phyloP scores from a whole-genome alignment of 2,797 vertebrate species.

The Dallia pectoralis region DNA sequence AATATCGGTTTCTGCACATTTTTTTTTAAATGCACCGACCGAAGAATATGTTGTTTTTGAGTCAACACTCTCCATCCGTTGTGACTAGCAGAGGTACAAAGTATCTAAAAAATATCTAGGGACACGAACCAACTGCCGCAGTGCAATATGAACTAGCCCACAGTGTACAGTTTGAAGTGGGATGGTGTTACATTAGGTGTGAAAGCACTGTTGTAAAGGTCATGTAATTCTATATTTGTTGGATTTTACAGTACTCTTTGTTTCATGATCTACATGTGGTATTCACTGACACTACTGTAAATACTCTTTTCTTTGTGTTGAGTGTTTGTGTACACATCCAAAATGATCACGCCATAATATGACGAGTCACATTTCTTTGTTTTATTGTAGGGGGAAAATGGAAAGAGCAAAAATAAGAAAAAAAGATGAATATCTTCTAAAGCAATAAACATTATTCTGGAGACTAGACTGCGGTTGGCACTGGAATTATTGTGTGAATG shows the following conservation, averaged over 20 bases:
- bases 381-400: slow-evolving; percentile 77
- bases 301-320: slow-evolving; percentile 74
- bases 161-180: slow-evolving; percentile 65
- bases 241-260: slow-evolving; percentile 62
- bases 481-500: slow-evolving; percentile 38
- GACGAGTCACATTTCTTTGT: slow-evolving; percentile 70
- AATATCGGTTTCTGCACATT: slow-evolving; percentile 70
- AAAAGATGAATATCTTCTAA: slow-evolving; percentile 78
- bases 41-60: slow-evolving; percentile 65
- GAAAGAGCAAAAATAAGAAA: slow-evolving; percentile 68
- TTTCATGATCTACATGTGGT: slow-evolving; percentile 54
- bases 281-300: slow-evolving; percentile 70
- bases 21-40: slow-evolving; percentile 38
- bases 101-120: slow-evolving; percentile 34
- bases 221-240: slow-evolving; percentile 72
- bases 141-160: slow-evolving; percentile 47
- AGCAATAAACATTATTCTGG: slow-evolving; percentile 86
- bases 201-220: slow-evolving; percentile 73
- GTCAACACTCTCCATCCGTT: slow-evolving; percentile 62
- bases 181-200: slow-evolving; percentile 61
- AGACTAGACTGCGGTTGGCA: slow-evolving; percentile 62
- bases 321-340: slow-evolving; percentile 74
- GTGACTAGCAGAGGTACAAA: slow-evolving; percentile 41
- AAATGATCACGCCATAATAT: slow-evolving; percentile 72
- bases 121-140: slow-evolving; percentile 37